phyloP scores from a whole-genome alignment of 2,113 vertebrate species.

The Chlorodrepanis virens region DNA sequence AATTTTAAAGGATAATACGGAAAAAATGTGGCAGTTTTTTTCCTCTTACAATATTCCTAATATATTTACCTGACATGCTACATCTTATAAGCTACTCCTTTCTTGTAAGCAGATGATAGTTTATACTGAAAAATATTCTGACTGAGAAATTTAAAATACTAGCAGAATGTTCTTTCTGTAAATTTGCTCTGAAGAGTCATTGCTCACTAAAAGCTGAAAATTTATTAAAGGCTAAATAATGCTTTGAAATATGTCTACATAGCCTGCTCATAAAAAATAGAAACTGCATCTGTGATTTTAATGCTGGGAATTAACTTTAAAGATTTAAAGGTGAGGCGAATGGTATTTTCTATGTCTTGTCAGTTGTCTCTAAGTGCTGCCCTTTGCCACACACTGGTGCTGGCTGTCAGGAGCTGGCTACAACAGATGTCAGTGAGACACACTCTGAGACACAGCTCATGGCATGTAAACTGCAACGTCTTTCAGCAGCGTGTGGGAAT shows the following conservation, averaged over 20 bases:
- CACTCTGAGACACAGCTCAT: neutral
- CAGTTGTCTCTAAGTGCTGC: neutral
- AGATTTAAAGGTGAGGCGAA: neutral
- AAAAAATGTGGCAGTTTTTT: fast-evolving
- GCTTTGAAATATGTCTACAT: neutral
- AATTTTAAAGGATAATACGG: neutral
- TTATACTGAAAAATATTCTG: neutral
- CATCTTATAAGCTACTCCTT: neutral
- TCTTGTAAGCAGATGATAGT: neutral
- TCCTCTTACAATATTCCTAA: neutral
- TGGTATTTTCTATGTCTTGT: neutral
- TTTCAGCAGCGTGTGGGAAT: neutral
- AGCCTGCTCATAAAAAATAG: neutral
- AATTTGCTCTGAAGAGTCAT: neutral
- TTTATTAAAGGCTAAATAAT: neutral
- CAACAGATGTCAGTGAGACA: neutral
- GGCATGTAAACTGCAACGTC: neutral
- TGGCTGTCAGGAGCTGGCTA: neutral
- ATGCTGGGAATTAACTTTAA: neutral
- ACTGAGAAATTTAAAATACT: neutral
- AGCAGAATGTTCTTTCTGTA: neutral
- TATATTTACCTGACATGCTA: neutral
- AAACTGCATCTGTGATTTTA: neutral
- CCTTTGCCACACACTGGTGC: neutral
- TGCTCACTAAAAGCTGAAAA: neutral